Percentiles rank a stretch among this genome's conserved stretches.
Conservation (phyloP, 2,797 vertebrate species). For the Poecilia gillii region DNA sequence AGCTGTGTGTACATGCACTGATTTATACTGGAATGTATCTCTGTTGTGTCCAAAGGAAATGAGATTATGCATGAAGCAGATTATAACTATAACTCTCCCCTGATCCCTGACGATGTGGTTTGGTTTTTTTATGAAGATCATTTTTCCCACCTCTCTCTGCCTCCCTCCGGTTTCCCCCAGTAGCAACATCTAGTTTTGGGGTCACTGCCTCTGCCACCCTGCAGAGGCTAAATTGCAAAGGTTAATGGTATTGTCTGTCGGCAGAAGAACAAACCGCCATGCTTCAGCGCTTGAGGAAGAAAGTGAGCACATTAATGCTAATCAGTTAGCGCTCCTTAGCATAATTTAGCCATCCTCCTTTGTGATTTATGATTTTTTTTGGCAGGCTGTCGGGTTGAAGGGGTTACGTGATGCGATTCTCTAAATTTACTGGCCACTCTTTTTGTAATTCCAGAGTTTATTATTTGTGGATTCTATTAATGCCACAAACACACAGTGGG, state of each 20-base stretch:
- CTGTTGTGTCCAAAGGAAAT: constrained; percentile 76
- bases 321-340: constrained; percentile 80
- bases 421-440: constrained; percentile 59
- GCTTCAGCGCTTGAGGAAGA: constrained; percentile 63
- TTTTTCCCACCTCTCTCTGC: constrained; percentile 50
- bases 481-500: not conserved
- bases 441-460: constrained; percentile 24
- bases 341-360: constrained; percentile 79
- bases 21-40: constrained; percentile 79
- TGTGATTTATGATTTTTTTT: constrained; percentile 76
- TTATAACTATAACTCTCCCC: constrained; percentile 91
- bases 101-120: constrained; percentile 82
- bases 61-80: constrained; percentile 88
- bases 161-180: constrained; percentile 64
- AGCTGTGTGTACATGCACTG: constrained; percentile 38
- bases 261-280: constrained; percentile 67
- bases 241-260: constrained; percentile 99
- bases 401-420: constrained; percentile 63
- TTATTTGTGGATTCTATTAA: constrained; percentile 1
- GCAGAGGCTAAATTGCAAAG: constrained; percentile 95
- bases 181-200: constrained; percentile 92
- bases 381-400: constrained; percentile 67
- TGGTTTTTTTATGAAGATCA: constrained; percentile 78
- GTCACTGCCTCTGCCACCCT: constrained; percentile 90
- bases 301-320: constrained; percentile 78